These are phyloP conservation scores for Perithous albicinctus DNA, from an alignment of 2,888 invertebrate genomes.

Conservation along the genomic window DNA sequence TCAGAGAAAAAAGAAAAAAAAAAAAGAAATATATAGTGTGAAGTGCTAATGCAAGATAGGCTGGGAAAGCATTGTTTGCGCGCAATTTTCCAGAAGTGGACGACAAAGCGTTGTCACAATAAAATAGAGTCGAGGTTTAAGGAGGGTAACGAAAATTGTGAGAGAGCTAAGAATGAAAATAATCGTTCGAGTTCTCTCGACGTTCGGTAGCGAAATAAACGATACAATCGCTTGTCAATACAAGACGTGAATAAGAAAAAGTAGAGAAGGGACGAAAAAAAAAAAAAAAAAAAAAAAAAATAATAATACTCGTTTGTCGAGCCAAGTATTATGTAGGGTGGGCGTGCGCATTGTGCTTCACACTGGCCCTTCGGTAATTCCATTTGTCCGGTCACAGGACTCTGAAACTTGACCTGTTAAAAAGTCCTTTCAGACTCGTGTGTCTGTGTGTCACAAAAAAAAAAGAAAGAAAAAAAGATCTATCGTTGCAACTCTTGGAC, in stretches of 20 bases:
- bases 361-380: slow-evolving; percentile 76
- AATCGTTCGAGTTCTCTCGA: slow-evolving; percentile 74
- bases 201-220: slow-evolving; percentile 77
- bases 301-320: slow-evolving; percentile 51
- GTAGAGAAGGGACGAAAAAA: slow-evolving; percentile 57
- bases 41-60: neutral
- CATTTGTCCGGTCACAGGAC: slow-evolving; percentile 80
- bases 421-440: slow-evolving; percentile 77
- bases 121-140: slow-evolving; percentile 68
- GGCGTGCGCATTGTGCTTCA: slow-evolving; percentile 64
- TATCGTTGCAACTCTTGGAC: neutral
- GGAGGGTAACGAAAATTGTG: slow-evolving; percentile 4
- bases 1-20: no score
- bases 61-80: slow-evolving; percentile 71
- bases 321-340: slow-evolving; percentile 46
- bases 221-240: slow-evolving; percentile 80
- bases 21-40: neutral
- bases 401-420: slow-evolving; percentile 82
- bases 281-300: slow-evolving; percentile 52
- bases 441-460: no score
- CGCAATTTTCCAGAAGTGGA: slow-evolving; percentile 81
- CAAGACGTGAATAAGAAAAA: slow-evolving; percentile 66
- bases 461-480: slow-evolving; percentile 7
- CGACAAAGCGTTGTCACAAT: slow-evolving; percentile 82
- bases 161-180: slow-evolving; percentile 70